Evolutionary conservation across 2,797 vertebrate species (phyloP), one percentile per base, ranked within the genome.

Genomic region (Lagodon rhomboides): DNA sequence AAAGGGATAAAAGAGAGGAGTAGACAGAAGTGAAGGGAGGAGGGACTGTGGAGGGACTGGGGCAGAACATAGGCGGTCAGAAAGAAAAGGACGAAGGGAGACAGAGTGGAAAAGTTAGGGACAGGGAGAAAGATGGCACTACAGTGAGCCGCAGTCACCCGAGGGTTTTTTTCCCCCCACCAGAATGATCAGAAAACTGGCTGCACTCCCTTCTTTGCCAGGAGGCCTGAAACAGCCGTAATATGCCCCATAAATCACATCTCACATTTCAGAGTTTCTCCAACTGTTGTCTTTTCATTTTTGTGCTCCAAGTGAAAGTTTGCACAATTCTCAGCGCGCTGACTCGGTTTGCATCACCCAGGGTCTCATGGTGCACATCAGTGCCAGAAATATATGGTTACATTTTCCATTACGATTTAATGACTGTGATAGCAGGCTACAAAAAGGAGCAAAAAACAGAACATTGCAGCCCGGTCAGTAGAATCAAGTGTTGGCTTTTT

Each of bases 231-330:
- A 90, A 89, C 88, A 81, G 72, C 59, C 79, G 74, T 89, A 90
- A 92, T 90, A 82, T 79, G 60, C 61, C 68, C 75, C 86, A 93
- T 94, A 87, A 93, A 92, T 94, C 91, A 90, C 80, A 85, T 87
- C 80, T 90, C 87, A 87, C 79, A 80, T 87, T 91, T 90, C 77
- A 82, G 55, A 55, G 71, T 90, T 91, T 92, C 82, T 79, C 34
- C 75, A 81, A 58, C 80, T 76, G 72, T 67, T 51, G 20, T 85
- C 63, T 77, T 86, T 83, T 87, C 62, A 73, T 70, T 85, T 70
- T 79, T 46, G 59, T 69, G 47, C 77, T 27, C 16, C 56, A 75
- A 84, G 67, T 22, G 46, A 88, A 74, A 75, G 78, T 84, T 79
- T 82, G 66, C 67, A 69, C 50, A 68, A 59, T 71, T 85, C 68